Evolutionary conservation across 2,888 invertebrate species (phyloP).

Genomic region (Xanthia togata): DNA sequence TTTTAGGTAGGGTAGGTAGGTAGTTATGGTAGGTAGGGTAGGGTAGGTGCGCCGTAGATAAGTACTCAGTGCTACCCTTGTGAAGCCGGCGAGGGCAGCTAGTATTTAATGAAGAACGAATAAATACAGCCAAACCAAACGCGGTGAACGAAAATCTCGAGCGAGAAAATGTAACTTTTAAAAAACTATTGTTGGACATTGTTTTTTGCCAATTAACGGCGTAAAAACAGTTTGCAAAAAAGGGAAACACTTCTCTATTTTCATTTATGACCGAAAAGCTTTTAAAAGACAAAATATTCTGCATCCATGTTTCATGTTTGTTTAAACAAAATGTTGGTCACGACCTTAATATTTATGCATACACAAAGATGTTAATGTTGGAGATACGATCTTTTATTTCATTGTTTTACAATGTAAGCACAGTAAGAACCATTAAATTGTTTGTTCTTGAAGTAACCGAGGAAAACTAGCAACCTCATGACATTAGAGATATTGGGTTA

Average conservation of each 20-base stretch:
- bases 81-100: no score
- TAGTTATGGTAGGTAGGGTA: no score
- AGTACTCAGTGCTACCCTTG: no score
- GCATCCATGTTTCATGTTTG: slow-evolving; percentile 31
- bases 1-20: no score
- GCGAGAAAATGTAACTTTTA: slow-evolving; percentile 34
- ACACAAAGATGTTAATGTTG: slow-evolving; percentile 47
- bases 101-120: slow-evolving; percentile 19
- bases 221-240: slow-evolving; percentile 40
- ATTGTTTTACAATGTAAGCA: slow-evolving; percentile 38
- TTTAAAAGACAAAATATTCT: slow-evolving; percentile 47
- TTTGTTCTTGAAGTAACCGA: slow-evolving; percentile 34
- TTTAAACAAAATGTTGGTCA: slow-evolving; percentile 34
- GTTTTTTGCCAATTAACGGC: slow-evolving; percentile 47
- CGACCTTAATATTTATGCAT: slow-evolving; percentile 50
- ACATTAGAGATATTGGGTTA: slow-evolving; percentile 7
- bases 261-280: slow-evolving; percentile 41
- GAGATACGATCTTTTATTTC: slow-evolving; percentile 48
- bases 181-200: slow-evolving; percentile 37
- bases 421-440: slow-evolving; percentile 27
- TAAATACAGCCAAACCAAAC: slow-evolving; percentile 29
- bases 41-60: no score
- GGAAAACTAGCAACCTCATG: not conserved
- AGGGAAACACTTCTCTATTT: slow-evolving; percentile 24
- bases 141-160: slow-evolving; percentile 32